These are phyloP conservation scores for Cataglyphis livida DNA, from an alignment of 2,888 invertebrate species.

Conservation along the genomic window DNA sequence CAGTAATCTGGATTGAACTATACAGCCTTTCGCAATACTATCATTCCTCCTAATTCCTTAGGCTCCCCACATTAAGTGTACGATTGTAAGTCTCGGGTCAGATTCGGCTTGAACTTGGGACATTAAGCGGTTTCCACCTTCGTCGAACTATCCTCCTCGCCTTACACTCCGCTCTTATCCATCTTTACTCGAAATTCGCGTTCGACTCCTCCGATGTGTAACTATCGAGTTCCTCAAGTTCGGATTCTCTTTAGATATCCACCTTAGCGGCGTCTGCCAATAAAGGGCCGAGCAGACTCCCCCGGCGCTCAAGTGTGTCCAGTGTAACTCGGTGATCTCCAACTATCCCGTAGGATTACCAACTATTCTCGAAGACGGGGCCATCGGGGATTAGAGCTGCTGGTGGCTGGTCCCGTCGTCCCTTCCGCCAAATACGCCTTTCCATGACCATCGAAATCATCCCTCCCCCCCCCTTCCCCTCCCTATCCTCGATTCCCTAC, in stretches of 20 bases:
- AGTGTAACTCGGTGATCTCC: slow-evolving; percentile 85
- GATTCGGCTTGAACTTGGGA: slow-evolving; percentile 72
- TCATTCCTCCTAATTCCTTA: slow-evolving; percentile 55
- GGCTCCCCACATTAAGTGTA: slow-evolving; percentile 70
- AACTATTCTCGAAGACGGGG: slow-evolving; percentile 85
- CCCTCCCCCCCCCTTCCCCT: slow-evolving; percentile 33
- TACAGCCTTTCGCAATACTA: slow-evolving; percentile 35
- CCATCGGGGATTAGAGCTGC: slow-evolving; percentile 76
- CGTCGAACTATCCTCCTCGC: slow-evolving; percentile 48
- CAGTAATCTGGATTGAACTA: slow-evolving; percentile 38
- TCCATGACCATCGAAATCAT: slow-evolving; percentile 73
- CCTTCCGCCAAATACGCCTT: slow-evolving; percentile 70
- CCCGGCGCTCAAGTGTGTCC: slow-evolving; percentile 79
- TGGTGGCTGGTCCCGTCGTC: slow-evolving; percentile 67
- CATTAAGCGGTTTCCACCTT: slow-evolving; percentile 74
- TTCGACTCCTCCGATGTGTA: slow-evolving; percentile 72
- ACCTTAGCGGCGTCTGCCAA: slow-evolving; percentile 75
- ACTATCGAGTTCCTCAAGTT: slow-evolving; percentile 75
- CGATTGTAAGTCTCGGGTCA: slow-evolving; percentile 70
- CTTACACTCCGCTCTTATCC: slow-evolving; percentile 42
- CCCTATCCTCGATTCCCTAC: slow-evolving; percentile 33
- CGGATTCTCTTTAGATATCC: slow-evolving; percentile 75
- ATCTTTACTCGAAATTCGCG: slow-evolving; percentile 60
- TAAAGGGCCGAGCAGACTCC: slow-evolving; percentile 66
- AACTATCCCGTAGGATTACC: slow-evolving; percentile 85